A percentile compares a stretch with the other conserved stretches of the same genome.
Evolutionary conservation across 2,888 invertebrate genomes (phyloP).

Genomic region (Drosophila hamatofila): DNA sequence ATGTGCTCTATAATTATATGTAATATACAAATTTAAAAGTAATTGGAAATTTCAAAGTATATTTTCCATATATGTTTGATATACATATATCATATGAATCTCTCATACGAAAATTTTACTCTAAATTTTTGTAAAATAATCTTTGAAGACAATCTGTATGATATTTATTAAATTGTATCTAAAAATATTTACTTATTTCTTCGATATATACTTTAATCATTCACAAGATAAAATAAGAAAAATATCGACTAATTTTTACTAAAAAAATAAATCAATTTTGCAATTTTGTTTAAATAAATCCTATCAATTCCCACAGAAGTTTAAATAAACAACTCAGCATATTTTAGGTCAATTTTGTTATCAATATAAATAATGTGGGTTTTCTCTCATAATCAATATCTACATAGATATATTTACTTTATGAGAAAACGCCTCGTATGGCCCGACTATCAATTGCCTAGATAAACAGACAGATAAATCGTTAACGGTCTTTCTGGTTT

Average conservation of each 20-base stretch:
- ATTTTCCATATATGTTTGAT: neutral
- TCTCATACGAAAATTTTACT: too few species aligned
- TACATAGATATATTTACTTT: slow-evolving; percentile 2
- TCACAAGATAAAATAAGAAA: too few species aligned
- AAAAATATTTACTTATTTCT: too few species aligned
- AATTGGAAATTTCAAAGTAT: neutral
- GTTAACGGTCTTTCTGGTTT: slow-evolving; percentile 26
- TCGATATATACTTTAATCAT: too few species aligned
- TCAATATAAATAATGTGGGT: neutral
- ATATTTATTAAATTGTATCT: too few species aligned
- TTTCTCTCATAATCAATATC: neutral
- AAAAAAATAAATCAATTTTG: neutral
- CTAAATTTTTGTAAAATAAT: too few species aligned
- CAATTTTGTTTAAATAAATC: neutral
- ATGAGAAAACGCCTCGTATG: slow-evolving; percentile 7
- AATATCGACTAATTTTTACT: too few species aligned
- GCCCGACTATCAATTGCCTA: slow-evolving; percentile 17
- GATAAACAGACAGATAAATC: slow-evolving; percentile 29
- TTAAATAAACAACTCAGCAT: neutral
- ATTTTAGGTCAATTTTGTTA: slow-evolving; percentile 1
- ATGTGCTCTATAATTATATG: neutral
- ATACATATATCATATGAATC: too few species aligned
- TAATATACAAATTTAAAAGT: neutral
- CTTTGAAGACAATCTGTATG: too few species aligned
- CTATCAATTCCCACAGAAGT: neutral